Evolutionary conservation across 2,113 vertebrate species (phyloP), one percentile per base, ranked within the genome.

Genomic region (Mirza zaza): DNA sequence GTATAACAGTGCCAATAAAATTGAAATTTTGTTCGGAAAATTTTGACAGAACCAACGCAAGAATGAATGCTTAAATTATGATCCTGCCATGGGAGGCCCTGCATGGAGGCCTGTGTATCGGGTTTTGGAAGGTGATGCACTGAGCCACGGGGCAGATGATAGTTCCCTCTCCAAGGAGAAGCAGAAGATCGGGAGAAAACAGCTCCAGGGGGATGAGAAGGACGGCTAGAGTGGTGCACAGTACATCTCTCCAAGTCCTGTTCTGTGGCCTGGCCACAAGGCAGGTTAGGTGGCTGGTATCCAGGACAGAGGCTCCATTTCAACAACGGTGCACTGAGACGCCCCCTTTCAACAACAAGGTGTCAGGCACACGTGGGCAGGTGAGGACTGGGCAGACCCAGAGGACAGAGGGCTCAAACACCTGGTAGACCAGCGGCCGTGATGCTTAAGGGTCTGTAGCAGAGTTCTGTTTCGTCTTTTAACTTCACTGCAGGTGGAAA

Each of bases 361-460:
- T 32, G 3, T 36, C 23, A 2, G 52, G 5, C 11, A 52, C 0
- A n/a, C 23, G 1, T 10, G n/a, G 8, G 6, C 32, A 52, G 12
- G 5, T 18, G 25, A 5, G 34, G 8, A 6, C 21, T 15, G 3
- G 17, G 68, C 32, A 67, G 67, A 39, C 5, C 6, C 15, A 57
- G 21, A n/a, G 3, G 34, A 57, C 52, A 36, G 15, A 15, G 18
- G 21, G 27, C 17, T 42, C 23, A 7, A 59, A 34, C 11, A 15
- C 21, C 13, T 20, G 23, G 6, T 10, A 29, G 80, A 20, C 18
- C 21, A 17, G 5, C 29, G 42, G 27, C 2, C 8, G 0, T 23
- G 25, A 42, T 11, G 32, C 14, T 34, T 36, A 23, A 42, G 0
- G 14, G 36, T 34, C 71, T 48, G 23, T 1, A 50, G 34, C 8